Base-by-base conservation (phyloP, 2,797 vertebrate species). In the Philypnodon macrostomus region DNA sequence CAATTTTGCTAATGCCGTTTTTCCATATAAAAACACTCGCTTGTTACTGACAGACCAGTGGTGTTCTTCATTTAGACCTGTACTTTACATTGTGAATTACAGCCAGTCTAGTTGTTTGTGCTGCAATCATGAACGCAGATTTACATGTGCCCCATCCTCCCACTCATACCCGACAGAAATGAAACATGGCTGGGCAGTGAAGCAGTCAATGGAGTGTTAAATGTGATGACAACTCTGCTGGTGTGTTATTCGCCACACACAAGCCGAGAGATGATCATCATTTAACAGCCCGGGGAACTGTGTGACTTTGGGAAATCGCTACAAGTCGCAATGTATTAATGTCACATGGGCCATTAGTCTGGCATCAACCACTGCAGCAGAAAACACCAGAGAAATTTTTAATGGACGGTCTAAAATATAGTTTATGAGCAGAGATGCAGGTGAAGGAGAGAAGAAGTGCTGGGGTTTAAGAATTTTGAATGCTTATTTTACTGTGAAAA, bases 191-290 rank as follows among this genome's bases (percentile, higher is more conserved):
- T 23, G 59, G 53, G 49, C 17, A 45, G 56, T 66, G 59, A 54
- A 58, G 47, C 47, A 68, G 69, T 63, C 73, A 75, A 58, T 82
- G 63, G 56, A 40, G 58, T 79, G 69, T 68, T 68, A 78, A 78
- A 77, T 78, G 64, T 67, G 68, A 65, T 73, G 62, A 65, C 61
- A 67, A 55, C 58, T 53, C 24, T 50, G 54, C 60, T 64, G 50
- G 55, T 52, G 49, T 58, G 65, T 58, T 35, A 49, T 30, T 32
- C 48, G 63, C 23, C 8, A 57, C 10, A 27, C 41, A 46, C 31
- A 29, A 23, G 60, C 34, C 40, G 30, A 49, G 42, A 69, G 64
- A 53, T 37, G 47, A 55, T 70, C 66, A 49, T 67, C 73, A 51
- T 67, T 73, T 45, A 55, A 62, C 58, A 60, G 47, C 42, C 53